These are phyloP conservation scores for Agriopis leucophaearia DNA, from an alignment of 2,888 invertebrate genomes.

Conservation along the genomic window DNA sequence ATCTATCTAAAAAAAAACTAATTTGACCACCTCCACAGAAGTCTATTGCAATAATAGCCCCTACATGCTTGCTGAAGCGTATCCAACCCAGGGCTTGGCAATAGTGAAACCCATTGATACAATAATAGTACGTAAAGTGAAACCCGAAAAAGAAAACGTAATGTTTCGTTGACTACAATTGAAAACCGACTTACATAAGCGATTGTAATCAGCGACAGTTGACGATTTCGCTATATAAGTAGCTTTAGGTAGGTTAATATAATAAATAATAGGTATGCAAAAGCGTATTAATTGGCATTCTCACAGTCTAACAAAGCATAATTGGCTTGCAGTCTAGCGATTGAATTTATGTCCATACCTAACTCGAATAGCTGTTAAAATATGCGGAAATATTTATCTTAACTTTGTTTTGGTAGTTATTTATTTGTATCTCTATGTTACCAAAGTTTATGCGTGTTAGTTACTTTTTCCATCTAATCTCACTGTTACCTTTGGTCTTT, in stretches of 20 bases:
- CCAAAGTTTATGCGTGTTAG: too few species aligned
- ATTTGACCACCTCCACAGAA: too few species aligned
- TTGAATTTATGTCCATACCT: slow-evolving; percentile 8
- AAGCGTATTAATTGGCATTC: slow-evolving; percentile 1
- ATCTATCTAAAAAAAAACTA: too few species aligned
- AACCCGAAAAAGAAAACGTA: slow-evolving; percentile 16
- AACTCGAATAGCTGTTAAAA: slow-evolving; percentile 11
- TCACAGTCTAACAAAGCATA: background rate
- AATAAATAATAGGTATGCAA: slow-evolving; percentile 8
- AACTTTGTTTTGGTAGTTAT: background rate
- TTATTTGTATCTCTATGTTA: background rate
- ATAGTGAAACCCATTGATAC: too few species aligned
- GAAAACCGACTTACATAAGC: slow-evolving; percentile 4
- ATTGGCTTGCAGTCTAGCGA: slow-evolving; percentile 16
- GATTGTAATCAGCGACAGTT: background rate
- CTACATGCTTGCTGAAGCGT: too few species aligned
- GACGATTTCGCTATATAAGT: slow-evolving; percentile 10
- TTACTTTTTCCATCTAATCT: too few species aligned
- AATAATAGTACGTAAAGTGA: background rate
- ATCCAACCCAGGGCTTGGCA: too few species aligned
- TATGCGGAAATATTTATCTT: background rate
- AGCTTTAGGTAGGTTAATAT: background rate
- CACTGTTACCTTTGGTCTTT: too few species aligned
- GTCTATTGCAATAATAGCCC: too few species aligned
- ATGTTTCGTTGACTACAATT: slow-evolving; percentile 18